A percentile compares a stretch with the other conserved stretches of the same genome.
Evolutionary conservation across 2,888 invertebrate genomes (phyloP).

Genomic region (Ormia ochracea): DNA sequence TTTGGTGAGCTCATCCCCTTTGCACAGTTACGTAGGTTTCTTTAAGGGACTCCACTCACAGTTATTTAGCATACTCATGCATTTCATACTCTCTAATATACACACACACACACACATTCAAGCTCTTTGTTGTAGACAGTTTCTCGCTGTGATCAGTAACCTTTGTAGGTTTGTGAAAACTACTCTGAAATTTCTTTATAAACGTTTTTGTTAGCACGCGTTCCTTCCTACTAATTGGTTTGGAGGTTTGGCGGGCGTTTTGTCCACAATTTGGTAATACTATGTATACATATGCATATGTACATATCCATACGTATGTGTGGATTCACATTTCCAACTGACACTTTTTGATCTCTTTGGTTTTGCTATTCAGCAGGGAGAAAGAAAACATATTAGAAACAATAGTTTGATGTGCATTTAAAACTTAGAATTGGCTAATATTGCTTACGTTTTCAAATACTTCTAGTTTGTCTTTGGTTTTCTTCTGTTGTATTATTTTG

Average conservation of each 20-base stretch:
- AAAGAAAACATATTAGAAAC: neutral
- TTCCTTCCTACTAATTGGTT: slow-evolving; percentile 73
- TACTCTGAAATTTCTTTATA: neutral
- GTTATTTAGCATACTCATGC: slow-evolving; percentile 44
- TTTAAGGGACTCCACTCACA: slow-evolving; percentile 67
- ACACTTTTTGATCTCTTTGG: slow-evolving; percentile 41
- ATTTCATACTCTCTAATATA: neutral
- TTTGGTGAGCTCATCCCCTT: neutral
- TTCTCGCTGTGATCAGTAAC: neutral
- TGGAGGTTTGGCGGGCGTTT: slow-evolving; percentile 69
- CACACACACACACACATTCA: no score
- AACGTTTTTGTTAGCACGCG: slow-evolving; percentile 71
- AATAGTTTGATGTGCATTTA: neutral
- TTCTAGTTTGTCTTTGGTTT: no score
- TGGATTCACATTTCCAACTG: slow-evolving; percentile 54
- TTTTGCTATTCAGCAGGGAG: neutral
- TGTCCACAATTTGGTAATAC: slow-evolving; percentile 2
- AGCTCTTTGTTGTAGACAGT: neutral
- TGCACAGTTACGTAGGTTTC: slow-evolving; percentile 8
- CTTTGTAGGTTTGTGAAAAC: no score
- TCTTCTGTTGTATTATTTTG: no score
- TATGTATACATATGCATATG: neutral
- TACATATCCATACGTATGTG: no score
- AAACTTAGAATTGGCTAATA: no score
- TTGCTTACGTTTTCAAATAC: no score